phyloP scores from a whole-genome alignment of 1,140 invertebrate genomes.

The Centruroides vittatus region DNA sequence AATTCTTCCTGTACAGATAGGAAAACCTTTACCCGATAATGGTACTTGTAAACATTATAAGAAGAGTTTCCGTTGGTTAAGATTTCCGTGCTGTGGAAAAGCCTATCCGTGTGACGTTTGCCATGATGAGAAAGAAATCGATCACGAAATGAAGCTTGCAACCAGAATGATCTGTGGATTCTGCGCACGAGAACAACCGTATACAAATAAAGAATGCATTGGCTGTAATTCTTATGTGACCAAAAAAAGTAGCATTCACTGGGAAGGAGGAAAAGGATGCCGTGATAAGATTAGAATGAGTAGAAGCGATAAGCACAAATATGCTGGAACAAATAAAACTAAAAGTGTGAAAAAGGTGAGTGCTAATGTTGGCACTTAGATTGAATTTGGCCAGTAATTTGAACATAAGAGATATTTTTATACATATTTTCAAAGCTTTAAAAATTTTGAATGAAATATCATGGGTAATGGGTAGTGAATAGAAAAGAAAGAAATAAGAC shows the following conservation, averaged over 20 bases:
- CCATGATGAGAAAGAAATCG: slow-evolving; percentile 29
- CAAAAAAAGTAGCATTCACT: slow-evolving; percentile 24
- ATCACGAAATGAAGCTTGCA: slow-evolving; percentile 32
- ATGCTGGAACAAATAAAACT: slow-evolving; percentile 25
- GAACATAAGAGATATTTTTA: no score
- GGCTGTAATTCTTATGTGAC: slow-evolving; percentile 24
- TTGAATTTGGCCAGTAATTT: no score
- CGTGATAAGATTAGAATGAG: slow-evolving; percentile 31
- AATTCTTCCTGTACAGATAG: slow-evolving; percentile 25
- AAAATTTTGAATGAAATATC: no score
- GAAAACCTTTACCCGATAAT: slow-evolving; percentile 28
- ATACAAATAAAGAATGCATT: slow-evolving; percentile 24
- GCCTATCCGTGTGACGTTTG: slow-evolving; percentile 32
- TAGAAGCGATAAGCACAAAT: slow-evolving; percentile 26
- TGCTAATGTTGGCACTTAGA: no score
- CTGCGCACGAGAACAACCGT: slow-evolving; percentile 32
- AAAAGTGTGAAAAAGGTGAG: no score
- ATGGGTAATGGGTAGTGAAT: no score
- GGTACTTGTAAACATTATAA: slow-evolving; percentile 34
- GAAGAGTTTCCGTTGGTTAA: slow-evolving; percentile 33
- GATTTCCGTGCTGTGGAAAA: slow-evolving; percentile 34
- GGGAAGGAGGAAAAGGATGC: slow-evolving; percentile 33
- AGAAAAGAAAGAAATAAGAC: no score
- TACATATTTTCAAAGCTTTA: no score
- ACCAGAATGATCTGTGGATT: slow-evolving; percentile 34